Evolutionary conservation across 2,113 vertebrate species (phyloP).

Genomic region (Silurus asotus): DNA sequence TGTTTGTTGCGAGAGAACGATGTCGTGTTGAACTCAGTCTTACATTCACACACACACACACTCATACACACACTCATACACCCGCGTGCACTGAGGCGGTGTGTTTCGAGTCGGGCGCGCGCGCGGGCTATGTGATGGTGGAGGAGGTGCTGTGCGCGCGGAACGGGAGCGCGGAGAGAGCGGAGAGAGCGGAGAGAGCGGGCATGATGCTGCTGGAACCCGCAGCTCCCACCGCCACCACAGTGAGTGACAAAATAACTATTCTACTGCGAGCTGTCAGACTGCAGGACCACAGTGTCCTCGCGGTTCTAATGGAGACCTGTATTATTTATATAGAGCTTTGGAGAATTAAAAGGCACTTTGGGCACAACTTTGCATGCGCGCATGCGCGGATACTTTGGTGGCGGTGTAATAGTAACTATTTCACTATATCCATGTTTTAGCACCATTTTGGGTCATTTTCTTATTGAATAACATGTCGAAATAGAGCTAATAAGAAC

Average conservation of each 20-base stretch:
- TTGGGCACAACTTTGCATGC: background rate
- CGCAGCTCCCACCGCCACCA: background rate
- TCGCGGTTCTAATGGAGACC: background rate
- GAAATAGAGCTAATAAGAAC: background rate
- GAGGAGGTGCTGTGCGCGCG: background rate
- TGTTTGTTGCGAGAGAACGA: background rate
- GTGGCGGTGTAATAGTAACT: background rate
- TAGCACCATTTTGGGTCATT: background rate
- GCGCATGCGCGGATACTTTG: background rate
- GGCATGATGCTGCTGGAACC: conserved; percentile 10
- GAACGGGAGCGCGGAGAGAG: conserved; percentile 1
- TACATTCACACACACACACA: background rate
- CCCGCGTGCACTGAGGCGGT: background rate
- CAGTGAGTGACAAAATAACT: background rate
- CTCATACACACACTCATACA: background rate
- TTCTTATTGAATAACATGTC: background rate
- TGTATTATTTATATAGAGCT: background rate
- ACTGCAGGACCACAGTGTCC: background rate
- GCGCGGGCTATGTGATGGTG: background rate
- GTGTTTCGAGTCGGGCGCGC: background rate
- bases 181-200: background rate
- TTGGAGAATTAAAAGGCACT: background rate
- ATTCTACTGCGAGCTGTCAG: background rate
- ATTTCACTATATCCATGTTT: background rate
- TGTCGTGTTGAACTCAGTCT: background rate